These are phyloP conservation scores for Limenitis camilla DNA, from an alignment of 2,888 invertebrate genomes.

Conservation along the genomic window DNA sequence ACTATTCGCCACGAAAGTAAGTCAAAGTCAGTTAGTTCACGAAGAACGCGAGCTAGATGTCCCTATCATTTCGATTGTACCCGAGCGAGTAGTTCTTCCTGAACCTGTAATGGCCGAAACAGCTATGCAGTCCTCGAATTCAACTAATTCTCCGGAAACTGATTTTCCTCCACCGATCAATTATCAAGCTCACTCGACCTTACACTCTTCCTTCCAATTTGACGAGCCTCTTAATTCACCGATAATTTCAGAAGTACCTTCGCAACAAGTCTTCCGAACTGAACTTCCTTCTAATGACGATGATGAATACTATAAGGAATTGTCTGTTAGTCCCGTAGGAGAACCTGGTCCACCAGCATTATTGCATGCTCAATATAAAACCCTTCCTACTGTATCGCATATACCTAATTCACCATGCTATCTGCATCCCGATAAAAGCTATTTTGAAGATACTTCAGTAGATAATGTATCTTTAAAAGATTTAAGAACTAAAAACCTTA, in stretches of 20 bases:
- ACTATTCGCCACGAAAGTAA: slow-evolving; percentile 63
- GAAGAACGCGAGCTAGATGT: slow-evolving; percentile 40
- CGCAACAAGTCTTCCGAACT: slow-evolving; percentile 51
- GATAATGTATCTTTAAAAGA: slow-evolving; percentile 48
- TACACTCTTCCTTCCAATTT: slow-evolving; percentile 25
- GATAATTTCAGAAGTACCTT: slow-evolving; percentile 55
- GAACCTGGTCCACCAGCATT: slow-evolving; percentile 57
- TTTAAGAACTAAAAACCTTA: slow-evolving; percentile 45
- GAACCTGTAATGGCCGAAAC: slow-evolving; percentile 59
- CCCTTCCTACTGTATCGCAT: slow-evolving; percentile 62
- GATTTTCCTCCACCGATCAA: slow-evolving; percentile 67
- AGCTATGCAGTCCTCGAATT: slow-evolving; percentile 62
- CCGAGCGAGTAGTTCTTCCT: slow-evolving; percentile 57
- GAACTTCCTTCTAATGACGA: slow-evolving; percentile 39
- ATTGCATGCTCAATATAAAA: slow-evolving; percentile 62
- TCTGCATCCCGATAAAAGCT: slow-evolving; percentile 58
- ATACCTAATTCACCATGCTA: slow-evolving; percentile 65
- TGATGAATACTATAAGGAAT: slow-evolving; percentile 48
- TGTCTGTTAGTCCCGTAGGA: slow-evolving; percentile 53
- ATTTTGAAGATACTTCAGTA: slow-evolving; percentile 36
- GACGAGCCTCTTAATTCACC: slow-evolving; percentile 36
- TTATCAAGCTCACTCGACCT: slow-evolving; percentile 56
- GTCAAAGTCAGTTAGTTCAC: slow-evolving; percentile 45
- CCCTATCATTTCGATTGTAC: slow-evolving; percentile 57
- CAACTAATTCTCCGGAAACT: slow-evolving; percentile 57